Evolutionary conservation across 2,113 vertebrate species (phyloP).

Genomic region (Narcine bancroftii): DNA sequence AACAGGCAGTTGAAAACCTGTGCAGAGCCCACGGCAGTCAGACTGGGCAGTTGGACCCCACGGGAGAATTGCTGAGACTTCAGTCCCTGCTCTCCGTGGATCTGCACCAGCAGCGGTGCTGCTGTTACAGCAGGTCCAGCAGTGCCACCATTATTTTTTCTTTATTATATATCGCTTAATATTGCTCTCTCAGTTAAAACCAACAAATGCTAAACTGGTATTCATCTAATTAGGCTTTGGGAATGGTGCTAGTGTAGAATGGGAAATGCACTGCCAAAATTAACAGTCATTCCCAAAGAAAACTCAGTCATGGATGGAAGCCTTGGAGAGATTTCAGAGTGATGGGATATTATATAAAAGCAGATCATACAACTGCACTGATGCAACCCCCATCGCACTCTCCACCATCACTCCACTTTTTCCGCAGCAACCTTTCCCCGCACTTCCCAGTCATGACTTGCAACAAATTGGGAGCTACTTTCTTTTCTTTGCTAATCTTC

Average conservation of each 20-base stretch:
- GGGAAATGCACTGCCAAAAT: background rate
- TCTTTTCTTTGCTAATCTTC: background rate
- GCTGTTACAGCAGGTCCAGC: no score
- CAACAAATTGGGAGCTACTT: background rate
- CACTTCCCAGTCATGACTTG: background rate
- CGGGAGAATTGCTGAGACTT: no score
- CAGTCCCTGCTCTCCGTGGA: no score
- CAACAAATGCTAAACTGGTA: background rate
- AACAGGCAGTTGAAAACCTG: no score
- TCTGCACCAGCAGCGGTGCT: no score
- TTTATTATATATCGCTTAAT: no score
- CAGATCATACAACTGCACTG: background rate
- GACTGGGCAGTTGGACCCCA: no score
- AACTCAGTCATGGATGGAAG: background rate
- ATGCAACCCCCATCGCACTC: no score
- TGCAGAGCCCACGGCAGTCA: no score
- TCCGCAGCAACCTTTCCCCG: background rate
- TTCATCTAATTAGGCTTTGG: background rate
- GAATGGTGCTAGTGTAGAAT: background rate
- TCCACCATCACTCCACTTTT: no score
- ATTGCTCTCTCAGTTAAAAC: background rate
- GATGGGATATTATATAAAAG: background rate
- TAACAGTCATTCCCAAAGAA: background rate
- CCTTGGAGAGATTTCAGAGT: background rate
- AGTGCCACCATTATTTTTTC: no score